A percentile compares a stretch with the other conserved stretches of the same genome.
phyloP scores from a whole-genome alignment of 2,888 invertebrate species.

The Rhagonycha fulva region DNA sequence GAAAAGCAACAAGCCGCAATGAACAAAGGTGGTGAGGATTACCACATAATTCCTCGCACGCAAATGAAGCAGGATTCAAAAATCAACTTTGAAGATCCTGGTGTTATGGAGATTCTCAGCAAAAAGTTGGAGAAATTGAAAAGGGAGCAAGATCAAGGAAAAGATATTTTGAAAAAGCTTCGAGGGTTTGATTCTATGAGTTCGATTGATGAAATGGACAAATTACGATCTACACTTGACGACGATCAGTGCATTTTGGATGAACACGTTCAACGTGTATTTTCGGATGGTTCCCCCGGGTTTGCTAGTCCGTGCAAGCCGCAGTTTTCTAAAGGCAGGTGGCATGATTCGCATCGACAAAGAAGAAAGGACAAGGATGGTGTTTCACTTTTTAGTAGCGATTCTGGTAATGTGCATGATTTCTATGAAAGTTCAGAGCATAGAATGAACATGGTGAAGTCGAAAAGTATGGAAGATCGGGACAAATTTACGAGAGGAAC shows the following conservation, averaged over 20 bases:
- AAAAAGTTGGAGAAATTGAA: constrained; percentile 81
- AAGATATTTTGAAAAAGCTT: constrained; percentile 70
- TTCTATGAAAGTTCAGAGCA: constrained; percentile 63
- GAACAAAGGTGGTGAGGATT: constrained; percentile 61
- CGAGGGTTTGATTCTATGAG: constrained; percentile 56
- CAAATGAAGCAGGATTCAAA: constrained; percentile 71
- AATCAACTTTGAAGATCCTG: constrained; percentile 72
- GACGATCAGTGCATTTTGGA: constrained; percentile 88
- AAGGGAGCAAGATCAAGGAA: constrained; percentile 68
- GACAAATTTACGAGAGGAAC: constrained; percentile 46
- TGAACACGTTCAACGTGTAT: constrained; percentile 88
- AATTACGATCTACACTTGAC: constrained; percentile 76
- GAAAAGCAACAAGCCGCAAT: constrained; percentile 56
- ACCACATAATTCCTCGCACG: constrained; percentile 74
- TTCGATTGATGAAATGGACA: constrained; percentile 53
- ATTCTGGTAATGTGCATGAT: constrained; percentile 78
- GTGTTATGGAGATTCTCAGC: constrained; percentile 81
- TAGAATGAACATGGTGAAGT: constrained; percentile 60
- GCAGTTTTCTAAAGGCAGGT: constrained; percentile 60
- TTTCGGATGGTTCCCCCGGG: constrained; percentile 84
- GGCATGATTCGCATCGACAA: constrained; percentile 46
- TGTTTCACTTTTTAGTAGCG: constrained; percentile 73
- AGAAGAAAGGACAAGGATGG: constrained; percentile 63
- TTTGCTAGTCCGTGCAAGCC: constrained; percentile 65
- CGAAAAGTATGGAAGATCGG: constrained; percentile 60